phyloP scores from a whole-genome alignment of 1,140 invertebrate species.

The Hyposmocoma kahamanoa region DNA sequence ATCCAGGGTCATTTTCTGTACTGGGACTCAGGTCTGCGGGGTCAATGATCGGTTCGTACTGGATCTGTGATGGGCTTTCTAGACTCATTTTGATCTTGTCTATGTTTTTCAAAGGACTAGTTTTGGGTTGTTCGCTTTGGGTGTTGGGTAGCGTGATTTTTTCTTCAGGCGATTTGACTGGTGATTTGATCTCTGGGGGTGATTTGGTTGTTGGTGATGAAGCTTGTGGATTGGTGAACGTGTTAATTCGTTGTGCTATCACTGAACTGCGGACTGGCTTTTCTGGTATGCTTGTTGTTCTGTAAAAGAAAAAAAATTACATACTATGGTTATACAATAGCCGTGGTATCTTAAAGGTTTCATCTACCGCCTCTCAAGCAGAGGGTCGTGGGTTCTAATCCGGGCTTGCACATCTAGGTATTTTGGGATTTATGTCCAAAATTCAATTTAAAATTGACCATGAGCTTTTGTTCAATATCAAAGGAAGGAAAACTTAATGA shows the following conservation, averaged over 20 bases:
- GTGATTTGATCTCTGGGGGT: constrained; percentile 32
- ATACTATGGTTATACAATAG: no score
- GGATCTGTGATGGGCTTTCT: constrained; percentile 68
- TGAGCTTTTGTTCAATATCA: no score
- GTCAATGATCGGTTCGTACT: constrained; percentile 67
- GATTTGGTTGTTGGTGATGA: constrained; percentile 13
- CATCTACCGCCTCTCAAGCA: no score
- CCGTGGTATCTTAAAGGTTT: no score
- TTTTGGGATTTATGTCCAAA: no score
- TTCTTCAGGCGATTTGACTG: constrained; percentile 30
- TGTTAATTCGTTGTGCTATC: constrained; percentile 75
- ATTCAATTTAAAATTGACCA: no score
- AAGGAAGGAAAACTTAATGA: no score
- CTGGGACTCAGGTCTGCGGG: constrained; percentile 58
- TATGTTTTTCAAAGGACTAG: constrained; percentile 68
- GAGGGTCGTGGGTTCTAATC: no score
- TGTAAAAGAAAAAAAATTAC: constrained; percentile 48
- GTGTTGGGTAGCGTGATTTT: constrained; percentile 24
- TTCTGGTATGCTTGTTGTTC: constrained; percentile 68
- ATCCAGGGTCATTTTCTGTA: constrained; percentile 48
- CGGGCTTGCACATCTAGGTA: no score
- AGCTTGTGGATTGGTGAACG: constrained; percentile 46
- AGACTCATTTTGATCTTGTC: constrained; percentile 70
- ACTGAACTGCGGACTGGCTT: constrained; percentile 78
- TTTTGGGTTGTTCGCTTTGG: constrained; percentile 36